phyloP scores from a whole-genome alignment of 2,113 vertebrate genomes.

The Gopherus flavomarginatus region DNA sequence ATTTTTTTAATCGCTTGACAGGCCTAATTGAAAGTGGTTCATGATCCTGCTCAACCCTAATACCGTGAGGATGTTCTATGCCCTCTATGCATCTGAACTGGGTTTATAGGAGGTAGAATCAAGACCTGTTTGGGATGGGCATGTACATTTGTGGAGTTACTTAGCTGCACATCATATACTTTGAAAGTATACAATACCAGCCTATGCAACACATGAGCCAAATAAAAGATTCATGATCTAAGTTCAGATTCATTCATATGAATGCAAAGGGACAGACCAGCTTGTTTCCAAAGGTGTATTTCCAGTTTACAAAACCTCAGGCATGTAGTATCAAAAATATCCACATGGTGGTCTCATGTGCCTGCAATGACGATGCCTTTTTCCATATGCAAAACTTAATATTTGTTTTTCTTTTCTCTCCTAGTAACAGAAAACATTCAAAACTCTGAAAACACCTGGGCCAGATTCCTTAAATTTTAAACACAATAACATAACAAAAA shows the following conservation, averaged over 20 bases:
- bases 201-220: not conserved
- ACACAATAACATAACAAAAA: not conserved
- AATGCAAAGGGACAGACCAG: not conserved
- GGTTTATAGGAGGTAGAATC: not conserved
- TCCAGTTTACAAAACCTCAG: not conserved
- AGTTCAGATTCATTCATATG: not conserved
- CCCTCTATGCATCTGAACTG: not conserved
- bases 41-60: not conserved
- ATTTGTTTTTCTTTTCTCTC: not conserved
- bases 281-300: not conserved
- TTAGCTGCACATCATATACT: not conserved
- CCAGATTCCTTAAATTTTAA: not conserved
- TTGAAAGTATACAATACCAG: not conserved
- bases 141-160: rapidly evolving
- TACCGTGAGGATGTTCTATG: not conserved
- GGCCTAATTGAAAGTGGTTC: not conserved
- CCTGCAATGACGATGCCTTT: not conserved
- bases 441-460: not conserved
- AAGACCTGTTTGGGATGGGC: not conserved
- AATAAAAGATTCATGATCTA: not conserved
- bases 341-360: constrained; percentile 58
- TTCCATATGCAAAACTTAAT: not conserved
- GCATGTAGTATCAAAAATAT: not conserved
- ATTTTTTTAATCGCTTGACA: too few relatives aligned
- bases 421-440: not conserved